Base-by-base conservation (phyloP, 1,140 invertebrate genomes). In the Spodoptera frugiperda region DNA sequence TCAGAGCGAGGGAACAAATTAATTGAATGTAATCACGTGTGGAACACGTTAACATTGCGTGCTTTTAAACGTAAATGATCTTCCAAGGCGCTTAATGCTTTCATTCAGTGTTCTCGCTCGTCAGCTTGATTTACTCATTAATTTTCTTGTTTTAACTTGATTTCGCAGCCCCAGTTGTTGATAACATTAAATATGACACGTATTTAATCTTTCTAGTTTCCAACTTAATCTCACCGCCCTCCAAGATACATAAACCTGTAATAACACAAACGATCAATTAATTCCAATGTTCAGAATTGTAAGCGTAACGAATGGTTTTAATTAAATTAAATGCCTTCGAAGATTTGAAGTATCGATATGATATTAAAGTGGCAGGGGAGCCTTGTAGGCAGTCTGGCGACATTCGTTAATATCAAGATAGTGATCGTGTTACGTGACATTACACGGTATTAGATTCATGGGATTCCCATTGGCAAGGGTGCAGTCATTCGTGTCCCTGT, bases 21-120 rank as follows among this genome's bases (percentile, higher is more conserved):
- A 81, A 79, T 70, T 71, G 78, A 70, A 70, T 70, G 51, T 78
- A 61, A 75, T 68, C 72, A 49, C 59, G 39, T 51, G 71, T 74
- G 57, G 67, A 71, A 53, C 33, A 21, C 48, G 67, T 30, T 21
- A 70, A 70, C 49, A 53, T 49, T 74, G 59, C 59, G 59, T 63
- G 59, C 59, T 63, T 63, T 63, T 15, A 63, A 44, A 63, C 59
- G 59, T 63, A 63, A 63, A 63, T 63, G 33, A 63, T 63, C 33
- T 63, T 17, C 33, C 17, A 44, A 63, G 30, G 30, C 59, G 59
- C 30, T 61, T 63, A 67, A 67, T 67, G 63, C 46, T 67, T 49
- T 67, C 59, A 63, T 44, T 63, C n/a, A 44, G 59, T 63, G 59
- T 63, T 63, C 59, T 63, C 44, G 59, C 59, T 63, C 59, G 33